phyloP scores from a whole-genome alignment of 2,888 invertebrate genomes.

The Polydesmus complanatus region DNA sequence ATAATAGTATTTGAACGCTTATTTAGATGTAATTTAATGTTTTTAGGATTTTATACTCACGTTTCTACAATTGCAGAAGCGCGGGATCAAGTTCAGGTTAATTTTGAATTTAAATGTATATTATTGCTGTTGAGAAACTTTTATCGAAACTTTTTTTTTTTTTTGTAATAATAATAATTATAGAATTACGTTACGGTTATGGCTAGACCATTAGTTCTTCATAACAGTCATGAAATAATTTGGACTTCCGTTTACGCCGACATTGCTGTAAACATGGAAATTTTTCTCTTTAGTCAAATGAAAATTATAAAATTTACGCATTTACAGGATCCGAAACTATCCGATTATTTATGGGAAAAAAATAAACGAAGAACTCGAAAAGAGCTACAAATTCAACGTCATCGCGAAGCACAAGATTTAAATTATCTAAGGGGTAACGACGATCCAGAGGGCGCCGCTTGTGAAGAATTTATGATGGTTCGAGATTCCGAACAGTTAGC shows the following conservation, averaged over 20 bases:
- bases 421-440: background rate
- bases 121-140: background rate
- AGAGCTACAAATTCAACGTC: conserved; percentile 41
- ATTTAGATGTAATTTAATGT: background rate
- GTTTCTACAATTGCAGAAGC: conserved; percentile 94
- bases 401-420: background rate
- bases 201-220: conserved; percentile 85
- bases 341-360: conserved; percentile 79
- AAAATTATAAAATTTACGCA: background rate
- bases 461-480: too few species aligned
- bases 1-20: background rate
- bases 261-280: conserved; percentile 49
- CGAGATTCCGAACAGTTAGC: too few species aligned
- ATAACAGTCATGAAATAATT: conserved; percentile 65
- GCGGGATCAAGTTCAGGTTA: conserved; percentile 70
- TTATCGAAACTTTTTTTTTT: background rate
- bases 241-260: conserved; percentile 97
- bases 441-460: too few species aligned
- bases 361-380: conserved; percentile 67
- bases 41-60: conserved; percentile 82
- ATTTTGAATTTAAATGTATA: background rate
- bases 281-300: too few species aligned
- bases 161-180: conserved; percentile 18
- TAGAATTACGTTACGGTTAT: conserved; percentile 93
- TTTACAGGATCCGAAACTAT: conserved; percentile 75